These are phyloP conservation scores for Nesospiza acunhae DNA, from an alignment of 2,113 vertebrate genomes.

Conservation along the genomic window DNA sequence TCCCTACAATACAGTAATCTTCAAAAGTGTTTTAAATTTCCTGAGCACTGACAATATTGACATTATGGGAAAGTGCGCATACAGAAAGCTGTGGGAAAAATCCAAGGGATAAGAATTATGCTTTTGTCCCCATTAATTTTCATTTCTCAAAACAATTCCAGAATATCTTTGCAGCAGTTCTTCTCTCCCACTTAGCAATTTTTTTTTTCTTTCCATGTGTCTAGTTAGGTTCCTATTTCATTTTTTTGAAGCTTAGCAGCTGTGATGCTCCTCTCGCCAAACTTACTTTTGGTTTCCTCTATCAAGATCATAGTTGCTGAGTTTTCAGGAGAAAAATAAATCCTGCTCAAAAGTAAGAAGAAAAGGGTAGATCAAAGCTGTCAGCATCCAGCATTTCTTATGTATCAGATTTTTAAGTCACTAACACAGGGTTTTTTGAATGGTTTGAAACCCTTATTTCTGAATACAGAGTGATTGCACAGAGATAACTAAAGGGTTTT, in stretches of 20 bases:
- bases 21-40: not conserved
- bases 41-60: accelerated
- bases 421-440: not conserved
- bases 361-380: not conserved
- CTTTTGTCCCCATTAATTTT: not conserved
- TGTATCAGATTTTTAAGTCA: not conserved
- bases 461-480: not conserved
- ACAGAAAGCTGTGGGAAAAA: not conserved
- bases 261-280: not conserved
- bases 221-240: not conserved
- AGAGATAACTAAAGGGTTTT: not conserved
- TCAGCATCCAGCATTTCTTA: not conserved
- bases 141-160: not conserved
- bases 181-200: not conserved
- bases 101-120: not conserved
- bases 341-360: not conserved
- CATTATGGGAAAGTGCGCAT: not conserved
- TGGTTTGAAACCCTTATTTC: not conserved
- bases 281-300: not conserved
- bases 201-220: not conserved
- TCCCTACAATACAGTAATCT: not conserved
- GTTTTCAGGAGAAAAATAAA: not conserved
- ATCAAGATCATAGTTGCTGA: not conserved
- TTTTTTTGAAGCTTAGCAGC: not conserved
- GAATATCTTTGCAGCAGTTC: not conserved